A percentile compares a stretch with the other conserved stretches of the same genome.
Evolutionary conservation across 2,797 vertebrate species (phyloP).

Genomic region (Malurus splendens): DNA sequence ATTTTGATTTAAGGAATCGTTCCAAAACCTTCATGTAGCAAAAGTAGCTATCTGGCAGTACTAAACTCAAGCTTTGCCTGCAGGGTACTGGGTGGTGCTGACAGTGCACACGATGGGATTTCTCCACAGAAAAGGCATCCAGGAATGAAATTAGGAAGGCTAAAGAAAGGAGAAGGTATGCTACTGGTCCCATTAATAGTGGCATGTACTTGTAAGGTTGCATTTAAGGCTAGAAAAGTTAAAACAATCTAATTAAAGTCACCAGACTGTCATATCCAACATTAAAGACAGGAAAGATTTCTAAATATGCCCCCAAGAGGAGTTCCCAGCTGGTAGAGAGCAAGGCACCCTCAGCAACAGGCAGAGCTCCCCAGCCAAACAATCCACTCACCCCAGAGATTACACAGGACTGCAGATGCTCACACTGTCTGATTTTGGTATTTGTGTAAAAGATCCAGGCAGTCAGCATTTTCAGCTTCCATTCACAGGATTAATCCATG

Average conservation of each 20-base stretch:
- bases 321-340: background rate
- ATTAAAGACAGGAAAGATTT: background rate
- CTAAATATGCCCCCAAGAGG: background rate
- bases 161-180: background rate
- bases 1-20: background rate
- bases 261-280: background rate
- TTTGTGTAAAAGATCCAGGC: background rate
- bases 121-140: background rate
- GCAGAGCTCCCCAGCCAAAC: background rate
- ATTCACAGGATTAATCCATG: background rate
- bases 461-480: background rate
- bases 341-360: background rate
- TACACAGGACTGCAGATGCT: background rate
- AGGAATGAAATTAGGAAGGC: background rate
- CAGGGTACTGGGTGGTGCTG: background rate
- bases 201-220: background rate
- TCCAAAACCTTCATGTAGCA: slow-evolving; percentile 13
- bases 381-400: background rate
- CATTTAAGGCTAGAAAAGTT: background rate
- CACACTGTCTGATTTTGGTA: accelerated
- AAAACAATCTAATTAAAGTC: background rate
- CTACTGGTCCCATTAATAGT: background rate
- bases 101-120: background rate
- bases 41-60: background rate
- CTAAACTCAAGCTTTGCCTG: slow-evolving; percentile 2